A percentile compares a stretch with the other conserved stretches of the same genome.
Evolutionary conservation across 2,113 vertebrate genomes (phyloP).

Genomic region (Fregetta grallaria): DNA sequence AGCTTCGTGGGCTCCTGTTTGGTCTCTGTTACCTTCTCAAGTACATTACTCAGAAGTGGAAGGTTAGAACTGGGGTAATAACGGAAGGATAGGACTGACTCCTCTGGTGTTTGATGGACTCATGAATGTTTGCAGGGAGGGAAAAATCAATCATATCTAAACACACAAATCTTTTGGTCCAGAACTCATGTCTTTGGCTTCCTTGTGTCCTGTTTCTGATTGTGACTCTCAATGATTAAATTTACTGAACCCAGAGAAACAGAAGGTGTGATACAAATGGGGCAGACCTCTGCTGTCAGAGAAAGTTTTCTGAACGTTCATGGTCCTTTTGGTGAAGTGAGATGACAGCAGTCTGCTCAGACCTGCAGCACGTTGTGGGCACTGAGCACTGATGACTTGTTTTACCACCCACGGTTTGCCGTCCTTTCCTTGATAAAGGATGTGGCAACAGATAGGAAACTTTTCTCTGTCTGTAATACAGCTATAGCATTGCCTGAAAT

Average conservation of each 20-base stretch:
- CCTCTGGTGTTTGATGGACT: neutral
- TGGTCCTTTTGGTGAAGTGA: neutral
- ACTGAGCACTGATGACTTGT: neutral
- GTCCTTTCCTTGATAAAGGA: conserved; percentile 5
- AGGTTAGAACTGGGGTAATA: neutral
- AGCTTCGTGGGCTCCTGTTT: neutral
- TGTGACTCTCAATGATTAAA: neutral
- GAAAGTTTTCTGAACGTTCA: neutral
- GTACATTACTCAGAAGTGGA: neutral
- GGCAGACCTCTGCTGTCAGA: neutral
- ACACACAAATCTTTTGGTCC: neutral
- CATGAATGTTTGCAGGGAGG: neutral
- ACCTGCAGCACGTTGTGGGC: neutral
- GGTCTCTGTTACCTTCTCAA: neutral
- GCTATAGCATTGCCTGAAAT: neutral
- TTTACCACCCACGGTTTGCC: conserved; percentile 17
- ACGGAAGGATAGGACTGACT: neutral
- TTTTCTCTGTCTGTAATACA: neutral
- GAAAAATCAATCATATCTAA: neutral
- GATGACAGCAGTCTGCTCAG: neutral
- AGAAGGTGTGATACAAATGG: neutral
- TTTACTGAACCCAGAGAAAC: neutral
- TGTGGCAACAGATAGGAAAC: neutral
- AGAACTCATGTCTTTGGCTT: neutral
- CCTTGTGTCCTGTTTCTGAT: neutral